Evolutionary conservation across 2,888 invertebrate species (phyloP).

Genomic region (Ischnura elegans): DNA sequence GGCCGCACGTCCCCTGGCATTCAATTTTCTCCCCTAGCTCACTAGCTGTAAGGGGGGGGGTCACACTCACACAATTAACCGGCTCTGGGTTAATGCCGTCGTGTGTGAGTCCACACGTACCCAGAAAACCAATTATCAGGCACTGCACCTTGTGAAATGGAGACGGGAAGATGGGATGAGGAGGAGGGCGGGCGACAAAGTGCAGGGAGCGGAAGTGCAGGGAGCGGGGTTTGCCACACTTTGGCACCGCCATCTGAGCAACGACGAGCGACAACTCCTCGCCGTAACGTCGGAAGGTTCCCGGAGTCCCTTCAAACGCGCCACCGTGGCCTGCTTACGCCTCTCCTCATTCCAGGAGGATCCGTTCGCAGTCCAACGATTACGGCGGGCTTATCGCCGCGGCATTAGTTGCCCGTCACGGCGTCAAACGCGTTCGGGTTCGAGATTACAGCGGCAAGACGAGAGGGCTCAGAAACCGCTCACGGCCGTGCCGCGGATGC

Average conservation of each 20-base stretch:
- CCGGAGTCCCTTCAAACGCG: not conserved
- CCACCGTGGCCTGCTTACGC: not conserved
- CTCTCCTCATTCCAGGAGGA: too few relatives aligned
- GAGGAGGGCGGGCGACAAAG: not conserved
- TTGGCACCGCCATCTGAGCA: not conserved
- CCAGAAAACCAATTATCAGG: constrained; percentile 41
- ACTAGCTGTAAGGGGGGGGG: too few relatives aligned
- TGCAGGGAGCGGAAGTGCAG: not conserved
- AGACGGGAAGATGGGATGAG: not conserved
- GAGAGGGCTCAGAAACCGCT: not conserved
- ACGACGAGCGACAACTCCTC: not conserved
- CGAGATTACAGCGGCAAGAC: not conserved
- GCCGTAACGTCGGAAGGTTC: too few relatives aligned
- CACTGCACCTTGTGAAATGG: not conserved
- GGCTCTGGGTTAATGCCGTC: constrained; percentile 33
- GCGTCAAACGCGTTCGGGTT: not conserved
- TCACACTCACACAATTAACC: not conserved
- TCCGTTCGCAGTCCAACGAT: constrained; percentile 11
- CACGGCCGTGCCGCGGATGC: not conserved
- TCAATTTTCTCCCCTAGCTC: not conserved
- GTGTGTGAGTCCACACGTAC: not conserved
- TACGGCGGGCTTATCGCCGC: not conserved
- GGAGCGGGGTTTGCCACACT: not conserved
- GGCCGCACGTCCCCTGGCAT: not conserved
- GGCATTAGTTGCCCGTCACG: constrained; percentile 29